Percentiles rank a stretch among this genome's conserved stretches.
phyloP scores from a whole-genome alignment of 1,140 invertebrate genomes.

The Nasonia giraulti region DNA sequence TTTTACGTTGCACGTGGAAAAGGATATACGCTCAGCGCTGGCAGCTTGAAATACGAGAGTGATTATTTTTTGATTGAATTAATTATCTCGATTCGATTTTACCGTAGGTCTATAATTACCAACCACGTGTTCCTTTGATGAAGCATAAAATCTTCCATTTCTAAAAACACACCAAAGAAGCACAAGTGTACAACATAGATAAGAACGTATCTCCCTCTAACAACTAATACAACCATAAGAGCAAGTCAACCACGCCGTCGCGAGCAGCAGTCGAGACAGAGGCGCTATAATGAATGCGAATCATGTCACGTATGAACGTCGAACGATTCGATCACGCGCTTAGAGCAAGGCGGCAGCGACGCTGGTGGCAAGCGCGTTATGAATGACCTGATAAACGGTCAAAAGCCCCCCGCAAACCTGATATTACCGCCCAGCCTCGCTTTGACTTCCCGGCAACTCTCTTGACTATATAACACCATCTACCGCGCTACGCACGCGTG shows the following conservation, averaged over 20 bases:
- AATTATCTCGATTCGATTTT: no score
- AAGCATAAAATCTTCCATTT: no score
- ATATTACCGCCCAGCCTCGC: slow-evolving; percentile 16
- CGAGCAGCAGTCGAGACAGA: neutral
- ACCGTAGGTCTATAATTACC: no score
- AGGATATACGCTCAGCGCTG: no score
- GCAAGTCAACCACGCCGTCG: no score
- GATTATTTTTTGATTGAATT: no score
- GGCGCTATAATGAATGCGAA: neutral
- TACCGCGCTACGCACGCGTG: neutral
- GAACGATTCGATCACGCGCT: slow-evolving; percentile 17
- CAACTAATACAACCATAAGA: neutral
- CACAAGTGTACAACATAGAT: neutral
- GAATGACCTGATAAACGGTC: slow-evolving; percentile 48
- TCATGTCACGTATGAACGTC: neutral
- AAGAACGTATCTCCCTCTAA: neutral
- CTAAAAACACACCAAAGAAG: no score
- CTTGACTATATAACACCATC: neutral
- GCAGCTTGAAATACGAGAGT: no score
- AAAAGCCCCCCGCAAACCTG: slow-evolving; percentile 33
- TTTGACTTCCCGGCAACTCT: neutral
- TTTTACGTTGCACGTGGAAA: no score
- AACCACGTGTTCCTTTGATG: no score
- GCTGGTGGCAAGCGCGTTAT: slow-evolving; percentile 2
- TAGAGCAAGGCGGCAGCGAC: neutral